A percentile compares a stretch with the other conserved stretches of the same genome.
phyloP scores from a whole-genome alignment of 1,140 invertebrate species.

The Harpegnathos saltator region DNA sequence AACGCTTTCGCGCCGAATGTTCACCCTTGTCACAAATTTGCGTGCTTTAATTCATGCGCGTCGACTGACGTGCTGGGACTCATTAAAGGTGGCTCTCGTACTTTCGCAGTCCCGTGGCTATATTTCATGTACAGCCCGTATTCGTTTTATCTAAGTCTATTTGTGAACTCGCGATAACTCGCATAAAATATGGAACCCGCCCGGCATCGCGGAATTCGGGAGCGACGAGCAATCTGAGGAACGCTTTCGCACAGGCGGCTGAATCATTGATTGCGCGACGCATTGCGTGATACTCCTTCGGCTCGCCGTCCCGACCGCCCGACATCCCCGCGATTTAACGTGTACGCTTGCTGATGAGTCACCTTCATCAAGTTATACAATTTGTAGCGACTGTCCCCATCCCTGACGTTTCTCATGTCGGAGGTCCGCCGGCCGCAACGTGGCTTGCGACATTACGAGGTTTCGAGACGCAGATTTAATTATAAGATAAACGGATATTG shows the following conservation, averaged over 20 bases:
- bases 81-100: too few species aligned
- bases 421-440: neutral
- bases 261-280: slow-evolving; percentile 28
- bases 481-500: slow-evolving; percentile 9
- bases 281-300: slow-evolving; percentile 28
- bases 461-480: neutral
- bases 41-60: neutral
- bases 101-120: neutral
- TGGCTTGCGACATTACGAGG: neutral
- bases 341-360: slow-evolving; percentile 19
- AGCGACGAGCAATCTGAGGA: neutral
- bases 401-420: neutral
- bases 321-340: slow-evolving; percentile 3
- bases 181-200: neutral
- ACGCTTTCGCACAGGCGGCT: neutral
- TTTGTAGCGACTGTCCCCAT: slow-evolving; percentile 14
- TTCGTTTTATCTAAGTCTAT: neutral
- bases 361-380: slow-evolving; percentile 13
- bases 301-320: neutral
- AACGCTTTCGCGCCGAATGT: too few species aligned
- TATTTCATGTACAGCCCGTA: neutral
- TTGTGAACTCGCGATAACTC: neutral
- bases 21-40: neutral
- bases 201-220: neutral
- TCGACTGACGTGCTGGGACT: too few species aligned